Percentiles rank a stretch among this genome's conserved stretches.
phyloP scores from a whole-genome alignment of 1,140 invertebrate genomes.

The Mylabris phalerata region DNA sequence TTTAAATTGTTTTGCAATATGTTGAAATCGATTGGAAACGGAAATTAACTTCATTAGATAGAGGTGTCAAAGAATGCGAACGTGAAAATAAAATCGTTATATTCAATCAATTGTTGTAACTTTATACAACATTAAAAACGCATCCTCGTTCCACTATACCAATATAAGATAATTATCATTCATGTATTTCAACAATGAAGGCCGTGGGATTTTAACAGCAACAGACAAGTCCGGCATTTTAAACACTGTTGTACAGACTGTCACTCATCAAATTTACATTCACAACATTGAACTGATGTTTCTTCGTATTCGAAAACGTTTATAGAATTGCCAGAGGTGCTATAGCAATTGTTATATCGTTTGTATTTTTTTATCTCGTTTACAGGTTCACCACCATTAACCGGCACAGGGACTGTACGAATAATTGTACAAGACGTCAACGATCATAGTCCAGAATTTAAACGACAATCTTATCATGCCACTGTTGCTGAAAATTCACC shows the following conservation, averaged over 20 bases:
- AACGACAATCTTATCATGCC: constrained; percentile 68
- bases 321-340: background rate
- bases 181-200: constrained; percentile 5
- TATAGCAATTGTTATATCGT: background rate
- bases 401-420: constrained; percentile 77
- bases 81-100: constrained; percentile 8
- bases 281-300: constrained; percentile 2
- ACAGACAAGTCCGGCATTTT: constrained; percentile 4
- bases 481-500: constrained; percentile 71
- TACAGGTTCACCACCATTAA: constrained; percentile 79
- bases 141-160: background rate
- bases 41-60: constrained; percentile 5
- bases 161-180: constrained; percentile 16
- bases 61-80: constrained; percentile 1
- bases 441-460: constrained; percentile 83
- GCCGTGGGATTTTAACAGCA: constrained; percentile 17
- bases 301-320: constrained; percentile 4
- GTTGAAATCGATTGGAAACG: constrained; percentile 1
- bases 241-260: constrained; percentile 3
- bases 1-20: too few relatives aligned
- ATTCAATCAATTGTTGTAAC: background rate
- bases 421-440: constrained; percentile 90
- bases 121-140: constrained; percentile 4
- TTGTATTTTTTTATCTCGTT: constrained; percentile 20
- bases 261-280: constrained; percentile 7